These are phyloP conservation scores for Halocynthia aurantium DNA, from an alignment of 23 tunicate species.

Conservation along the genomic window DNA sequence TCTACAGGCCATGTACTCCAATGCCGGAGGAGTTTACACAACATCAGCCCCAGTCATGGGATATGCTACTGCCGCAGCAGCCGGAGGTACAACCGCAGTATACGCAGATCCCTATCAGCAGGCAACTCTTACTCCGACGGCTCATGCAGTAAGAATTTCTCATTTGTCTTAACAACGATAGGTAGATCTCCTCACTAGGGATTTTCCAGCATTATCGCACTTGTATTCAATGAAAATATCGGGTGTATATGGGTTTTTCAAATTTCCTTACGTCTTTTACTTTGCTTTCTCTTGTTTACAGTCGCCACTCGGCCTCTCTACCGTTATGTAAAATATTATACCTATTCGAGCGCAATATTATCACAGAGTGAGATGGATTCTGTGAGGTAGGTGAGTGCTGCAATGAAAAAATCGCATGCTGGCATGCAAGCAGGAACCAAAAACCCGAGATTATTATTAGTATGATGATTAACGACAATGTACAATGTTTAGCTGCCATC, in stretches of 20 bases:
- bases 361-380: neutral
- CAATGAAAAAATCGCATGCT: constrained; percentile 66
- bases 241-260: neutral
- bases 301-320: constrained; percentile 24
- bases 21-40: constrained; percentile 22
- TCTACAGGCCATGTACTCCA: constrained; percentile 19
- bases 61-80: constrained; percentile 13
- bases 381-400: constrained; percentile 33
- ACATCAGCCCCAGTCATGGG: neutral
- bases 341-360: no score
- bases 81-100: constrained; percentile 5
- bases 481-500: no score
- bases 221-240: neutral
- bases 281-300: constrained; percentile 15
- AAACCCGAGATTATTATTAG: neutral
- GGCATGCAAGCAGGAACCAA: constrained; percentile 63
- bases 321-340: constrained; percentile 19
- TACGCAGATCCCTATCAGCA: constrained; percentile 88
- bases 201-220: no score
- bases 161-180: neutral
- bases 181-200: no score
- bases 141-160: constrained; percentile 54
- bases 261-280: neutral
- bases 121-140: constrained; percentile 68
- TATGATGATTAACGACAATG: no score